Evolutionary conservation across 92 coral and sea anemone species (phyloP).

Genomic region (Scolanthus callimorphus): DNA sequence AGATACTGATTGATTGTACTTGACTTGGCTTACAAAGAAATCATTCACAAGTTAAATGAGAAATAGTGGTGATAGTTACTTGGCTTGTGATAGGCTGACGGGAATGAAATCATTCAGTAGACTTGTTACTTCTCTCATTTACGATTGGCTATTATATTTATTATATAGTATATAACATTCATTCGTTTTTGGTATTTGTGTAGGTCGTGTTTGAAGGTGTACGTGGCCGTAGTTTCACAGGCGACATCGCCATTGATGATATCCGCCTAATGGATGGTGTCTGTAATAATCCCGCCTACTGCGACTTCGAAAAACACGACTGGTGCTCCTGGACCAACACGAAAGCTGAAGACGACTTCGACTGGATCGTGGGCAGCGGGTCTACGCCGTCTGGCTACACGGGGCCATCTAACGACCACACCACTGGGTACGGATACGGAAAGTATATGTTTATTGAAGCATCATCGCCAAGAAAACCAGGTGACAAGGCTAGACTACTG

Average conservation of each 20-base stretch:
- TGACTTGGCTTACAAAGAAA: too few relatives aligned
- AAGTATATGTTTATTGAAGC: conserved; percentile 82
- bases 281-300: conserved; percentile 67
- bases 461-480: conserved; percentile 40
- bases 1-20: too few relatives aligned
- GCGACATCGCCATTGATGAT: conserved; percentile 85
- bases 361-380: conserved; percentile 92
- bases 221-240: conserved; percentile 69
- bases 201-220: conserved; percentile 83
- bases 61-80: too few relatives aligned
- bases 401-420: conserved; percentile 90
- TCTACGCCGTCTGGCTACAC: conserved; percentile 66
- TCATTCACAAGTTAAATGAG: too few relatives aligned
- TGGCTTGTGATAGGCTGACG: too few relatives aligned
- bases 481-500: conserved; percentile 84
- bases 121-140: too few relatives aligned
- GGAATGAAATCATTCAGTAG: too few relatives aligned
- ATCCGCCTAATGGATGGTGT: conserved; percentile 53
- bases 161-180: too few relatives aligned
- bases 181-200: too few relatives aligned
- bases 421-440: conserved; percentile 82
- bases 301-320: conserved; percentile 83
- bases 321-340: conserved; percentile 91
- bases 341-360: conserved; percentile 78
- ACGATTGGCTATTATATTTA: too few relatives aligned